Conservation (phyloP, 1,140 invertebrate genomes). For the Lethrus apterus region DNA sequence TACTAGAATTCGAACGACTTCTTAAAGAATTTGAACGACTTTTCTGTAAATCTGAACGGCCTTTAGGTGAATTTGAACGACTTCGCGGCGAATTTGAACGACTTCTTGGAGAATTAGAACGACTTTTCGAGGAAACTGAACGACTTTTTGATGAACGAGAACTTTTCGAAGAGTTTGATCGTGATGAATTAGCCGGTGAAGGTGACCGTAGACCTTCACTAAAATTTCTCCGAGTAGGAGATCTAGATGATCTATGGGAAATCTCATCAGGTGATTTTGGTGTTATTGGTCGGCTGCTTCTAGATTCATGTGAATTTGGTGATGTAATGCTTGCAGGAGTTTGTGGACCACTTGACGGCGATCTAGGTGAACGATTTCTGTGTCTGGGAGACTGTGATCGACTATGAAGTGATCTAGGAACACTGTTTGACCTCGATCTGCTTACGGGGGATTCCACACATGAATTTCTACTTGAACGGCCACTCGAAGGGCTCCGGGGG, state of each 20-base stretch:
- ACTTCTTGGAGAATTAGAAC: conserved; percentile 1
- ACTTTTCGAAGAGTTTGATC: conserved; percentile 23
- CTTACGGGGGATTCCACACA: neutral
- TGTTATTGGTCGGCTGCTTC: neutral
- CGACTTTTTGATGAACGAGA: conserved; percentile 12
- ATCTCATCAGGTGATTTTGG: conserved; percentile 6
- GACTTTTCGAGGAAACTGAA: conserved; percentile 3
- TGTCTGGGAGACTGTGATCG: neutral
- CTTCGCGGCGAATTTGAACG: conserved; percentile 11
- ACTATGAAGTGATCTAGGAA: neutral
- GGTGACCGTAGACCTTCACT: conserved; percentile 19
- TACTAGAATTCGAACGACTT: conserved; percentile 7
- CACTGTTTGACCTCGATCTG: conserved; percentile 1
- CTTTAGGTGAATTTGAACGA: conserved; percentile 1
- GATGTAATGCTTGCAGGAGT: neutral
- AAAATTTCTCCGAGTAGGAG: conserved; percentile 2
- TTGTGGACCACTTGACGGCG: neutral
- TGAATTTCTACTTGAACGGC: conserved; percentile 9
- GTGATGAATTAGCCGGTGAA: conserved; percentile 25
- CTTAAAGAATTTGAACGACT: neutral
- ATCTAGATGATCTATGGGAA: neutral
- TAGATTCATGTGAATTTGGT: neutral
- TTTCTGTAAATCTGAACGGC: neutral
- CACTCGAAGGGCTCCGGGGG: conserved; percentile 16
- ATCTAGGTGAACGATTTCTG: conserved; percentile 10